Conservation (phyloP, 2,888 invertebrate genomes). For the Halocaridina rubra region DNA sequence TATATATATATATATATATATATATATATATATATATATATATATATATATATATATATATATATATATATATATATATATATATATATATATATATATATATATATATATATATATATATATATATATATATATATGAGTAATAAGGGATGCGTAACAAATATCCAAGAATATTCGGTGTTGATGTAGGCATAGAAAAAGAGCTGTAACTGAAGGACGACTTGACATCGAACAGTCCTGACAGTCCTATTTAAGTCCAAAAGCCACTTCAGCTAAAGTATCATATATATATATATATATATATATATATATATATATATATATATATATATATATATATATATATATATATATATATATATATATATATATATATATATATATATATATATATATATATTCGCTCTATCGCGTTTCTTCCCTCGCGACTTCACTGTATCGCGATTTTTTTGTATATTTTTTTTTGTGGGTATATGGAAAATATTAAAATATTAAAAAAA, state of each 20-base stretch:
- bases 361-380: background rate
- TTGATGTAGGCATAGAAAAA: too few species aligned
- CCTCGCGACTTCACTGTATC: too few species aligned
- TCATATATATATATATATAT: background rate
- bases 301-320: background rate
- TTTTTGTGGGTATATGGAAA: too few species aligned
- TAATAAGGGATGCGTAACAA: background rate
- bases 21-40: background rate
- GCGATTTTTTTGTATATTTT: too few species aligned
- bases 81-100: background rate
- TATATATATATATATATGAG: background rate
- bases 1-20: background rate
- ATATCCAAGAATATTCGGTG: too few species aligned
- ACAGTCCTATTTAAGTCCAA: too few species aligned
- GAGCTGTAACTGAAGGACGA: too few species aligned
- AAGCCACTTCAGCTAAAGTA: too few species aligned
- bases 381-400: background rate
- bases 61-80: background rate
- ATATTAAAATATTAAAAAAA: too few species aligned
- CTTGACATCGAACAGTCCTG: too few species aligned
- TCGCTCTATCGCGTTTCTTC: too few species aligned
- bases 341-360: background rate
- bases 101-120: background rate
- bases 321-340: background rate
- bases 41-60: background rate